A percentile compares a stretch with the other conserved stretches of the same genome.
Evolutionary conservation across 2,797 vertebrate species (phyloP).

Genomic region (Spheniscus humboldti): DNA sequence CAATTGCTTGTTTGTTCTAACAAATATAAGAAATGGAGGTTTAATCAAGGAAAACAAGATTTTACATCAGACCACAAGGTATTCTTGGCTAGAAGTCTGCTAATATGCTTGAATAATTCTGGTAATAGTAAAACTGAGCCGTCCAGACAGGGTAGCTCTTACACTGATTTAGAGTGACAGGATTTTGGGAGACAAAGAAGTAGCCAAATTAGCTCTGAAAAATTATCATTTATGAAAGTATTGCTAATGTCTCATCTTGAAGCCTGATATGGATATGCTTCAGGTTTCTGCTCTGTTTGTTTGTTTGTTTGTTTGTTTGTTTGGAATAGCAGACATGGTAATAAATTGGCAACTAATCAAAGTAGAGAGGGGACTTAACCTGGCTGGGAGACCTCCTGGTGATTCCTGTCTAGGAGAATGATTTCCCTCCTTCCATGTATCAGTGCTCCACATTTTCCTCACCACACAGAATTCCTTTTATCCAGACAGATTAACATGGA

Average conservation of each 20-base stretch:
- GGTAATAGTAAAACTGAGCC: neutral
- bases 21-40: neutral
- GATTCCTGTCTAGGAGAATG: neutral
- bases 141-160: neutral
- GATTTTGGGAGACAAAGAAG: neutral
- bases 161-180: neutral
- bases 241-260: neutral
- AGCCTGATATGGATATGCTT: neutral
- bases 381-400: neutral
- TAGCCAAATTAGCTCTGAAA: neutral
- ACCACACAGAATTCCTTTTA: neutral
- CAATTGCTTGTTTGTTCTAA: constrained; percentile 8
- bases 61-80: constrained; percentile 23
- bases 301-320: neutral
- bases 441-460: neutral
- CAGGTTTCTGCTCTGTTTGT: neutral
- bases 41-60: constrained; percentile 43
- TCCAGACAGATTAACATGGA: neutral
- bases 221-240: neutral
- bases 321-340: neutral
- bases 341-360: neutral
- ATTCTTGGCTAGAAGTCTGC: constrained; percentile 23
- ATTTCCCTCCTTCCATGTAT: neutral
- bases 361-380: neutral
- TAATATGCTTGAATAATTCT: constrained; percentile 37